These are phyloP conservation scores for Serinus canaria DNA, from an alignment of 2,113 vertebrate genomes.

Conservation along the genomic window DNA sequence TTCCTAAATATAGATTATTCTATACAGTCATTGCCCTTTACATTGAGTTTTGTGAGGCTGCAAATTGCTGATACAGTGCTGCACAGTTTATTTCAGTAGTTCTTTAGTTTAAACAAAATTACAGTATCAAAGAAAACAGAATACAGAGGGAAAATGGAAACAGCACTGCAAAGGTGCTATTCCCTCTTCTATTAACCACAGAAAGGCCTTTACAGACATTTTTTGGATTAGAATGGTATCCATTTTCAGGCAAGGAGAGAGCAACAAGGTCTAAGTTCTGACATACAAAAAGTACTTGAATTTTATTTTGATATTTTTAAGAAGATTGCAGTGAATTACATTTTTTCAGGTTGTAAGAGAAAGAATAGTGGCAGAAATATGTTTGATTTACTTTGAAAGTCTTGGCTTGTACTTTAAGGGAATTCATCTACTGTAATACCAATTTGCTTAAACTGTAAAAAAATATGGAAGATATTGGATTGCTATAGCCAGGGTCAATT, in stretches of 20 bases:
- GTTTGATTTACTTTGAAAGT: background rate
- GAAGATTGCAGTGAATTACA: background rate
- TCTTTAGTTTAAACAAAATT: background rate
- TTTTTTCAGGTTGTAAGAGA: background rate
- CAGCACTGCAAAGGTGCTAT: background rate
- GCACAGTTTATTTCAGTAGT: background rate
- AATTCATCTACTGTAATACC: background rate
- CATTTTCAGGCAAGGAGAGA: background rate
- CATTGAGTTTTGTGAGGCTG: background rate
- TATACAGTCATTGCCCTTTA: background rate
- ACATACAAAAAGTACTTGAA: background rate
- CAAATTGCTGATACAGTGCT: background rate
- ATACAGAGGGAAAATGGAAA: background rate
- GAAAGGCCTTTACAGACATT: background rate
- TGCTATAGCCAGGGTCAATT: background rate
- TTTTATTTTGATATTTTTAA: background rate
- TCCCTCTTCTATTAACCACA: background rate
- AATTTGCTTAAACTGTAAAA: background rate
- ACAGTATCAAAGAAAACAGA: background rate
- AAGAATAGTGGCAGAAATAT: background rate
- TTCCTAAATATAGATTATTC: background rate
- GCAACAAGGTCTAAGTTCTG: background rate
- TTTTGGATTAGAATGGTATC: background rate
- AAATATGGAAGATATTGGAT: background rate
- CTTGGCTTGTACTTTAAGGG: background rate